These are phyloP conservation scores for Drosophila kanekoi DNA, from an alignment of 2,888 invertebrate genomes.

Conservation along the genomic window DNA sequence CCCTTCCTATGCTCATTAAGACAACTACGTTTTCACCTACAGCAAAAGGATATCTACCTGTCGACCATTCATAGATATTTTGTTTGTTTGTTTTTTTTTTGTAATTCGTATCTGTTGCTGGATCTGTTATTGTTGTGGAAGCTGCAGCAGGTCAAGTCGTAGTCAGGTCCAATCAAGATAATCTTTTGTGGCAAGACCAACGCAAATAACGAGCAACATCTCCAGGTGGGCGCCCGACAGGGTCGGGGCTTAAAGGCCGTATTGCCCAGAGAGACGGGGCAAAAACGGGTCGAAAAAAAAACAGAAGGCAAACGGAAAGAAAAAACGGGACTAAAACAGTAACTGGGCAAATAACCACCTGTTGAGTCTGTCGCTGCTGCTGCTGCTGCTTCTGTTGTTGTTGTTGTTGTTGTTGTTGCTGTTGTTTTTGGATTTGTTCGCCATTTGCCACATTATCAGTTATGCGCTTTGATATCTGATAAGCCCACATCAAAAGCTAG, in stretches of 20 bases:
- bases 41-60: not conserved
- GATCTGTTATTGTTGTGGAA: not conserved
- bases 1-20: too few species aligned
- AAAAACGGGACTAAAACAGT: not conserved
- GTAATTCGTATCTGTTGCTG: slow-evolving; percentile 1
- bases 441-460: slow-evolving; percentile 77
- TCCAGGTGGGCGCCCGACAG: slow-evolving; percentile 5
- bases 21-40: too few species aligned
- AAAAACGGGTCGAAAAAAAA: not conserved
- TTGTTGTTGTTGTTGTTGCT: too few species aligned
- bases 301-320: not conserved
- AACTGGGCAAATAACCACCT: slow-evolving; percentile 38
- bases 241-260: slow-evolving; percentile 15
- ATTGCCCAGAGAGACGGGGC: slow-evolving; percentile 7
- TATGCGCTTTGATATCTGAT: slow-evolving; percentile 82
- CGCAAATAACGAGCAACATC: slow-evolving; percentile 31
- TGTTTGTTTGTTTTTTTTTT: not conserved
- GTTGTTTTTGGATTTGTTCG: slow-evolving; percentile 36
- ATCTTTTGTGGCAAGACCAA: slow-evolving; percentile 43
- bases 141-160: slow-evolving; percentile 27
- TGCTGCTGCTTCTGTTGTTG: slow-evolving; percentile 30
- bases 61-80: not conserved
- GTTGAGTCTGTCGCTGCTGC: slow-evolving; percentile 24
- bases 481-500: slow-evolving; percentile 77
- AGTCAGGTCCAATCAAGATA: slow-evolving; percentile 57